A percentile compares a stretch with the other conserved stretches of the same genome.
Evolutionary conservation across 2,797 vertebrate genomes (phyloP).

Genomic region (Morus bassanus): DNA sequence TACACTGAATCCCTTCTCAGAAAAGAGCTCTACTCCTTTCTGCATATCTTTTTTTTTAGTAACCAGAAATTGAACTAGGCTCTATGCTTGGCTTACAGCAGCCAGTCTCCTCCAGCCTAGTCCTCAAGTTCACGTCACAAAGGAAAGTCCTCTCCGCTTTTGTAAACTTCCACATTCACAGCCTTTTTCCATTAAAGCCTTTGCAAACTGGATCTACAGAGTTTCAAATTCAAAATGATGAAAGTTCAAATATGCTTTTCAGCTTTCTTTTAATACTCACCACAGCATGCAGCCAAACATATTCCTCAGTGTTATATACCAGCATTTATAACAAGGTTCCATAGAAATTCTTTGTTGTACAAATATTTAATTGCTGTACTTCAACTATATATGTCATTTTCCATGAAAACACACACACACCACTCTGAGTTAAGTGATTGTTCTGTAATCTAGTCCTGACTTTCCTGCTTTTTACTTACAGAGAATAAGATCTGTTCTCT

Average conservation of each 20-base stretch:
- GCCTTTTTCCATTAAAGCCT: background rate
- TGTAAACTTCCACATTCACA: background rate
- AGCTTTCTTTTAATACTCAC: background rate
- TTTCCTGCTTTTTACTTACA: conserved; percentile 23
- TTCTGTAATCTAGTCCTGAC: background rate
- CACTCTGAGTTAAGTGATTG: background rate
- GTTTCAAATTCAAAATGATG: background rate
- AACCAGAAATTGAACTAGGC: background rate
- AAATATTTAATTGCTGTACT: background rate
- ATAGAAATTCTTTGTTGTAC: background rate
- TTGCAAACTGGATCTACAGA: background rate
- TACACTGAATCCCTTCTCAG: background rate
- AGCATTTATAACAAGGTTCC: background rate
- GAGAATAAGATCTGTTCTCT: background rate
- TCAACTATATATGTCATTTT: background rate
- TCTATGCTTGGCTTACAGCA: background rate
- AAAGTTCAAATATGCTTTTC: background rate
- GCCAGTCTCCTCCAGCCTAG: background rate
- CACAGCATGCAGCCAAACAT: background rate
- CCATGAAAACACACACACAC: background rate
- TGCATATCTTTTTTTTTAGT: background rate
- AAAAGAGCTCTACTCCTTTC: background rate
- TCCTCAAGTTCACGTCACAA: rapidly evolving
- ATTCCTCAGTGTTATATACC: background rate
- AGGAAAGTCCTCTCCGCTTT: background rate